Evolutionary conservation across 1,140 invertebrate genomes (phyloP).

Genomic region (Philotrypesis tridentata): DNA sequence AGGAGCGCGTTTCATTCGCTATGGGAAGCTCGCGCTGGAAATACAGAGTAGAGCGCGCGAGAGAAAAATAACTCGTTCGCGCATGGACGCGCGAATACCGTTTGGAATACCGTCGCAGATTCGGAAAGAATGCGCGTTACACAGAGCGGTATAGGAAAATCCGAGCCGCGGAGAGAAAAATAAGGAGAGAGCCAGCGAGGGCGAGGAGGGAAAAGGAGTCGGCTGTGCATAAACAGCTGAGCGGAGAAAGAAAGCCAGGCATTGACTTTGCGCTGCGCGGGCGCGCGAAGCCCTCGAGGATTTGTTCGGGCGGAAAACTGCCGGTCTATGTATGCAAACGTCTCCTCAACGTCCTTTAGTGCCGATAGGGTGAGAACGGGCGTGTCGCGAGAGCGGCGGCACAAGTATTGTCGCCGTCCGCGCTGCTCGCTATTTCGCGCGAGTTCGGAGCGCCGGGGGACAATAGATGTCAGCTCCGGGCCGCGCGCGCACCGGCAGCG

Average conservation of each 20-base stretch:
- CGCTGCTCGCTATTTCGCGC: constrained; percentile 52
- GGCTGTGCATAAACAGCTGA: not conserved
- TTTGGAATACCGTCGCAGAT: constrained; percentile 33
- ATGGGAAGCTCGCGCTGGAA: not conserved
- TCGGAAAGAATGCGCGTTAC: not conserved
- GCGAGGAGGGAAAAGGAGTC: not conserved
- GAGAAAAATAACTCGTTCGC: constrained; percentile 33
- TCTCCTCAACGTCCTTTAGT: constrained; percentile 64
- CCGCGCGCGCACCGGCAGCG: constrained; percentile 2
- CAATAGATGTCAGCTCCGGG: constrained; percentile 45
- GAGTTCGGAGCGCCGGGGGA: constrained; percentile 32
- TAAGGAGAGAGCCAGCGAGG: not conserved
- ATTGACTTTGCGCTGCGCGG: constrained; percentile 35
- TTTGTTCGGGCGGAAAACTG: constrained; percentile 73
- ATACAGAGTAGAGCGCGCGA: not conserved
- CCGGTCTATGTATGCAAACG: constrained; percentile 73
- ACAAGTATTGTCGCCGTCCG: constrained; percentile 64
- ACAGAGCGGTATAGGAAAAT: constrained; percentile 19
- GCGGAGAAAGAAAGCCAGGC: constrained; percentile 3
- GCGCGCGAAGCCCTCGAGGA: constrained; percentile 54
- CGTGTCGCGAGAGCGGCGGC: constrained; percentile 56
- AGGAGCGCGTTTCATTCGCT: constrained; percentile 39
- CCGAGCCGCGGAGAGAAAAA: not conserved
- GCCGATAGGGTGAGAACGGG: constrained; percentile 73
- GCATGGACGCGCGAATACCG: not conserved